phyloP scores from a whole-genome alignment of 2,113 vertebrate species.

The Fulmarus glacialis region DNA sequence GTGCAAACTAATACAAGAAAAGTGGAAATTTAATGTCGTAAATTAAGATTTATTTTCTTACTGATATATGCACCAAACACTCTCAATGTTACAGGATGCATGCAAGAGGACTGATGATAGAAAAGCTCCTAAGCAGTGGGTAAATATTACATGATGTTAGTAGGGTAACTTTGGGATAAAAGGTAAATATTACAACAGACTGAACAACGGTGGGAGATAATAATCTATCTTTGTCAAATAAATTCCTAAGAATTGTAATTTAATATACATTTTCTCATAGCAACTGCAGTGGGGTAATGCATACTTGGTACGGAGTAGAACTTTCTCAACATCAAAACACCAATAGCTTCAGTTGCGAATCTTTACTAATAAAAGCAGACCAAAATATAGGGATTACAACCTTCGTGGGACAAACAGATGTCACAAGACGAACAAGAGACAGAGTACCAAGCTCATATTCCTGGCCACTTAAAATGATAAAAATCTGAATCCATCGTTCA shows the following conservation, averaged over 20 bases:
- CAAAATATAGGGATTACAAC: not conserved
- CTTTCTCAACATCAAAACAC: not conserved
- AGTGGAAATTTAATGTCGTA: not conserved
- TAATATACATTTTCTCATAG: not conserved
- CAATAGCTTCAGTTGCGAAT: not conserved
- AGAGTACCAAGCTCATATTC: not conserved
- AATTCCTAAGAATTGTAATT: not conserved
- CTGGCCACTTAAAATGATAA: not conserved
- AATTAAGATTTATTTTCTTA: not conserved
- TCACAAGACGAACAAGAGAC: not conserved
- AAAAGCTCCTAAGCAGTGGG: not conserved
- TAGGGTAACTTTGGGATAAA: not conserved
- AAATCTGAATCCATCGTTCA: not conserved
- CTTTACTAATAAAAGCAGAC: not conserved
- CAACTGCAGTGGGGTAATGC: not conserved
- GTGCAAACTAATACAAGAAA: not conserved
- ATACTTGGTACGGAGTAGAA: not conserved
- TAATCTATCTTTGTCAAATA: not conserved
- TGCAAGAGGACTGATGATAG: not conserved
- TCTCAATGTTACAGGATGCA: not conserved
- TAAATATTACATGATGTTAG: slow-evolving; percentile 24
- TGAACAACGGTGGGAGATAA: not conserved
- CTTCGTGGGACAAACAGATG: not conserved
- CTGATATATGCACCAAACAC: not conserved
- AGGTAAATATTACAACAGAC: not conserved